These are phyloP conservation scores for Electrophaes corylata DNA, from an alignment of 2,888 invertebrate genomes.

Conservation along the genomic window DNA sequence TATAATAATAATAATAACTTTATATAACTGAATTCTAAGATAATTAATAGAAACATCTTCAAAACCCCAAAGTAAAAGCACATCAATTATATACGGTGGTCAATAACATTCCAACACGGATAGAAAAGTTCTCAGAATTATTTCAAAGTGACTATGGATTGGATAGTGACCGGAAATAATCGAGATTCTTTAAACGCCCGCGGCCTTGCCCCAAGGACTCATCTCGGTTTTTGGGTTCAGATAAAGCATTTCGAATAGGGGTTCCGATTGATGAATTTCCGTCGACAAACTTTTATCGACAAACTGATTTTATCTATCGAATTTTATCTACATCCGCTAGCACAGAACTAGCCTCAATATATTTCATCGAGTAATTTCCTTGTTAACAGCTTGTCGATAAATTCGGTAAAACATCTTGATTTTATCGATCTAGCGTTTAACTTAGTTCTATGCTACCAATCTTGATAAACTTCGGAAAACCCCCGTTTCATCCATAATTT, in stretches of 20 bases:
- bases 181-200: slow-evolving; percentile 37
- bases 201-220: slow-evolving; percentile 54
- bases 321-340: no score
- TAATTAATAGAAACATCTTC: background rate
- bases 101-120: slow-evolving; percentile 38
- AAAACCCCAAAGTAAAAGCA: slow-evolving; percentile 6
- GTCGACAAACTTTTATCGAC: no score
- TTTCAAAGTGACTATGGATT: slow-evolving; percentile 38
- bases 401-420: no score
- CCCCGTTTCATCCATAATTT: no score
- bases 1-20: background rate
- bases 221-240: background rate
- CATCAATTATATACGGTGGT: slow-evolving; percentile 25
- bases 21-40: background rate
- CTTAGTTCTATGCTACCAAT: no score
- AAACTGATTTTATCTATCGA: no score
- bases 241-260: background rate
- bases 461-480: no score
- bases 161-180: slow-evolving; percentile 51
- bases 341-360: no score
- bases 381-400: no score
- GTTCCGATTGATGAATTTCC: no score
- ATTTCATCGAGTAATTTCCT: no score
- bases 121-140: slow-evolving; percentile 32
- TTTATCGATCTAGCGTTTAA: no score